These are phyloP conservation scores for Anaspis maculata DNA, from an alignment of 2,888 invertebrate genomes.

Conservation along the genomic window DNA sequence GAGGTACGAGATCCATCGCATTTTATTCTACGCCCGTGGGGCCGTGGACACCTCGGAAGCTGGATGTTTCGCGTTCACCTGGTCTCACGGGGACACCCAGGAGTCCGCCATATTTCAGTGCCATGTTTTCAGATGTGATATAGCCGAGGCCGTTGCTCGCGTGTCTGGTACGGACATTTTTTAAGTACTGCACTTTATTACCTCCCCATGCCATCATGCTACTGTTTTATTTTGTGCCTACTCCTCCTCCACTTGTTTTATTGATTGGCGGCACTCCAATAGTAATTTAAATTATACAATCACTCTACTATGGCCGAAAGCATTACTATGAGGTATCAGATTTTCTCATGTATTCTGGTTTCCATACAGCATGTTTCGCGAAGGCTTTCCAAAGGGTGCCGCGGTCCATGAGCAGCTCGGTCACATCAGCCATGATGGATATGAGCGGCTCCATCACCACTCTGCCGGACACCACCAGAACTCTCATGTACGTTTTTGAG, in stretches of 20 bases:
- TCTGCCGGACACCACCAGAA: constrained; percentile 52
- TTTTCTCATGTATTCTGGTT: too few species aligned
- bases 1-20: constrained; percentile 84
- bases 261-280: constrained; percentile 1
- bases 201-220: too few species aligned
- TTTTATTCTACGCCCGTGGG: constrained; percentile 91
- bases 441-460: constrained; percentile 55
- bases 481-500: constrained; percentile 74
- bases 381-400: constrained; percentile 89
- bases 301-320: too few species aligned
- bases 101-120: constrained; percentile 91
- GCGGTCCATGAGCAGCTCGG: constrained; percentile 70
- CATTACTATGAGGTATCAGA: too few species aligned
- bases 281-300: not conserved
- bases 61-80: constrained; percentile 97
- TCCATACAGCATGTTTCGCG: constrained; percentile 84
- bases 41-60: constrained; percentile 72
- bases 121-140: constrained; percentile 94
- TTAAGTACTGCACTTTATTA: too few species aligned
- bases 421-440: constrained; percentile 47
- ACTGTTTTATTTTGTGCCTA: constrained; percentile 2
- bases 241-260: not conserved
- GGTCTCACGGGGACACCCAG: constrained; percentile 85
- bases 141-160: constrained; percentile 81
- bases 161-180: constrained; percentile 56